Percentiles rank a stretch among this genome's conserved stretches.
These are phyloP conservation scores for Epinotia bilunana DNA, from an alignment of 2,888 invertebrate species.

Conservation along the genomic window DNA sequence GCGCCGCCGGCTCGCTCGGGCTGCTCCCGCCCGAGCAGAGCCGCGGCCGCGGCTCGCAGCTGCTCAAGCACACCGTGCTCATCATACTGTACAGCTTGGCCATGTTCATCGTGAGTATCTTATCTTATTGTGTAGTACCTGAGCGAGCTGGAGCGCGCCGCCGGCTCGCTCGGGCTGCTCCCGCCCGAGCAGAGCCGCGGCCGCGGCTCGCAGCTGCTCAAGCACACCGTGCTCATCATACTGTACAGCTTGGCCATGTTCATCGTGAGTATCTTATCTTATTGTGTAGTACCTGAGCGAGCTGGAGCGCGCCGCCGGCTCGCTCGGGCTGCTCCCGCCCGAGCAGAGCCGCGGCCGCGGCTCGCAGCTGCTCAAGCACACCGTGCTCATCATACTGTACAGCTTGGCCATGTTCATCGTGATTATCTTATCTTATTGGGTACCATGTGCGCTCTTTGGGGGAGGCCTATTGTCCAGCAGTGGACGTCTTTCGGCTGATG, in stretches of 20 bases:
- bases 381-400: slow-evolving; percentile 86
- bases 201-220: slow-evolving; percentile 87
- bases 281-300: too few relatives aligned
- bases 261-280: slow-evolving; percentile 86
- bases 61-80: slow-evolving; percentile 92
- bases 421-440: slow-evolving; percentile 69
- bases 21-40: slow-evolving; percentile 73
- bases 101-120: slow-evolving; percentile 92
- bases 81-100: slow-evolving; percentile 91
- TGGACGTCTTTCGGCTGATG: too few relatives aligned
- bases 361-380: too few relatives aligned
- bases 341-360: too few relatives aligned
- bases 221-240: slow-evolving; percentile 93
- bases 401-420: slow-evolving; percentile 95
- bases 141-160: slow-evolving; percentile 69
- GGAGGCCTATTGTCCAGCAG: too few relatives aligned
- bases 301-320: too few relatives aligned
- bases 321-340: too few relatives aligned
- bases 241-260: slow-evolving; percentile 94
- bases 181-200: slow-evolving; percentile 73
- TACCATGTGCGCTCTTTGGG: too few relatives aligned
- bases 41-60: slow-evolving; percentile 84
- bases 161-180: slow-evolving; percentile 68
- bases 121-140: slow-evolving; percentile 61
- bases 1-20: slow-evolving; percentile 70